Conservation (phyloP, 64 coral and sea anemone genomes). For the Pocillopora verrucosa region DNA sequence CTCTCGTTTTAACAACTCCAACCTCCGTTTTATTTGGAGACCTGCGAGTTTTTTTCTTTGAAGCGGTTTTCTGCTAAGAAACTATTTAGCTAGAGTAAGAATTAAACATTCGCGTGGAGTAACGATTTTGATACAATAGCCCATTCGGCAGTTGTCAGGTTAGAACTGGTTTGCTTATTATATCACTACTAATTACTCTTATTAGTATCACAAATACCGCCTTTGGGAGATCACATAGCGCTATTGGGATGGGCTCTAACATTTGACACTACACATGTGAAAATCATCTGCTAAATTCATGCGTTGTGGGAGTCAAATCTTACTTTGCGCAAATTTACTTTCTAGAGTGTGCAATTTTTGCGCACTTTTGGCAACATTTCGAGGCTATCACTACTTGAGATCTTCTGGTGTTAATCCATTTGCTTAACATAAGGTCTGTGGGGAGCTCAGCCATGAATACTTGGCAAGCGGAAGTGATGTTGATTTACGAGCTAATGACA, state of each 20-base stretch:
- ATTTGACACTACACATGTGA: constrained; percentile 35
- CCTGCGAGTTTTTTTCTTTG: neutral
- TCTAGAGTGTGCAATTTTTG: neutral
- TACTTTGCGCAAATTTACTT: neutral
- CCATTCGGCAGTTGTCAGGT: neutral
- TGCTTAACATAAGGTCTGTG: constrained; percentile 15
- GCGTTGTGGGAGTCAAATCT: neutral
- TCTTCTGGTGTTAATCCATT: neutral
- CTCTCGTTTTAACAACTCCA: neutral
- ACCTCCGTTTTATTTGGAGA: constrained; percentile 8
- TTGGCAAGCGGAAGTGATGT: constrained; percentile 24
- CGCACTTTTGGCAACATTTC: neutral
- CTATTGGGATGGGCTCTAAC: constrained; percentile 5
- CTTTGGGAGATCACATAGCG: constrained; percentile 33
- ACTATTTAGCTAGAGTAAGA: neutral
- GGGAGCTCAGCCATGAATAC: neutral
- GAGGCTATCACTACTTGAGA: neutral
- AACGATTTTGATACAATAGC: constrained; percentile 4
- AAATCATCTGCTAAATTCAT: neutral
- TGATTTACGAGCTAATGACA: constrained; percentile 40
- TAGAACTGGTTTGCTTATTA: neutral
- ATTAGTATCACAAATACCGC: constrained; percentile 30
- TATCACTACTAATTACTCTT: constrained; percentile 30
- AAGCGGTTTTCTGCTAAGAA: constrained; percentile 16
- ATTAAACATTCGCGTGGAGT: neutral